Evolutionary conservation across 2,888 invertebrate species (phyloP).

Genomic region (Neuroscelio doddi): DNA sequence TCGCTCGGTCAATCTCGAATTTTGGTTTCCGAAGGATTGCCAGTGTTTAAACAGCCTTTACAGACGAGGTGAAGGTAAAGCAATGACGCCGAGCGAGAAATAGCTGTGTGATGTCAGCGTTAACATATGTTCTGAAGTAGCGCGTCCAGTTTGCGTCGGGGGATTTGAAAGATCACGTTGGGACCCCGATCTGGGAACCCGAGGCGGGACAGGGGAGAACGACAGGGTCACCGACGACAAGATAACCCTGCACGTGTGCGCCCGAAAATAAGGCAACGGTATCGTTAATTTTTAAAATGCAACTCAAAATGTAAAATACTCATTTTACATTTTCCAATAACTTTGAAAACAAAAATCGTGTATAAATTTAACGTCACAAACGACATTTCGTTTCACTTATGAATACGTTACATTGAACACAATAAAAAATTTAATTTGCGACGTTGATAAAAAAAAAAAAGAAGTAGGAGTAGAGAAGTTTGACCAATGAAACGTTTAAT

Average conservation of each 20-base stretch:
- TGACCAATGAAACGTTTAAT: constrained; percentile 15
- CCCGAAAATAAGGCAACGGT: constrained; percentile 53
- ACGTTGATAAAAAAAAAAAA: too few relatives aligned
- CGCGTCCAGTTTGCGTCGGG: constrained; percentile 60
- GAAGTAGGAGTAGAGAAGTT: too few relatives aligned
- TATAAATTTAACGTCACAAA: too few relatives aligned
- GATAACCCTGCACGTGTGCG: constrained; percentile 67
- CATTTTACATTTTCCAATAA: too few relatives aligned
- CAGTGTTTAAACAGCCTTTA: constrained; percentile 29
- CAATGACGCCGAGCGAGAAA: constrained; percentile 28
- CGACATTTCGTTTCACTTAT: too few relatives aligned
- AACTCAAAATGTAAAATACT: background rate
- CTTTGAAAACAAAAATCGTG: too few relatives aligned
- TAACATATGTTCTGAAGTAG: constrained; percentile 54
- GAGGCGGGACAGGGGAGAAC: constrained; percentile 49
- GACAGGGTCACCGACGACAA: constrained; percentile 62
- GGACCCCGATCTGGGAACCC: constrained; percentile 53
- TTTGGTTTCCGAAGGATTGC: background rate
- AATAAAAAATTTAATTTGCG: too few relatives aligned
- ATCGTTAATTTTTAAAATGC: constrained; percentile 20
- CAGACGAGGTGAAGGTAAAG: constrained; percentile 15
- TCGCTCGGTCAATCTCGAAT: background rate
- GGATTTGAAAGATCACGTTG: constrained; percentile 35
- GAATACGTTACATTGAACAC: too few relatives aligned
- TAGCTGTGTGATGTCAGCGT: constrained; percentile 55